Evolutionary conservation across 2,113 vertebrate genomes (phyloP), one percentile per base, ranked within the genome.

Genomic region (Leuciscus idus): DNA sequence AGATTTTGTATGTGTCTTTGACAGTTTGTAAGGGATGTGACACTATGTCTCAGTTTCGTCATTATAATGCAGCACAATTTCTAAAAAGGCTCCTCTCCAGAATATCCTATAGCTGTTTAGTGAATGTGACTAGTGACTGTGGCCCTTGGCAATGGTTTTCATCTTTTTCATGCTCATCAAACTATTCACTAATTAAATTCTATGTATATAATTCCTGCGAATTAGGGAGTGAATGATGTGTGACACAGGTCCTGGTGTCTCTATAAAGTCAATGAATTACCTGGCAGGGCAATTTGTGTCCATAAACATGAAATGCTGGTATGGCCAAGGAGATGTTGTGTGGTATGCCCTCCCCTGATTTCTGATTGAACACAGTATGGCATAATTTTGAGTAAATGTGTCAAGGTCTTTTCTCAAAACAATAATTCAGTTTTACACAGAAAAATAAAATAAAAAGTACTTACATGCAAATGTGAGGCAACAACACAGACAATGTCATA

Each of bases 401-500:
- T 62, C 59, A 61, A 11, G 57, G 23, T 61, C 57, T 61, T 62
- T 62, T 26, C n/a, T 62, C n/a, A 62, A 64, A 64, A 64, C 26
- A 64, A 28, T 64, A 64, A 64, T 28, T 64, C n/a, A 64, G 26
- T 28, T 13, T 13, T 13, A 13, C 1, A 59, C 6, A 57, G 19
- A 57, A 43, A 4, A 4, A 4, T 33, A 15, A 4, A 4, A 4
- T 26, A 26, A 33, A 33, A 33, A 13, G 28, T 57, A 57, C 50
- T 57, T 57, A 21, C 76, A 33, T 52, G 11, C 76, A 79, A 50
- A 79, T 79, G 76, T 55, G n/a, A 52, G 43, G 76, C 43, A 78
- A 78, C 46, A 17, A 78, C 76, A 78, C 50, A 79, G 21, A 50
- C 76, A 50, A 57, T 79, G 28, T 79, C 76, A 79, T 79, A 26